Evolutionary conservation across 2,113 vertebrate genomes (phyloP).

Genomic region (Geococcyx californianus): DNA sequence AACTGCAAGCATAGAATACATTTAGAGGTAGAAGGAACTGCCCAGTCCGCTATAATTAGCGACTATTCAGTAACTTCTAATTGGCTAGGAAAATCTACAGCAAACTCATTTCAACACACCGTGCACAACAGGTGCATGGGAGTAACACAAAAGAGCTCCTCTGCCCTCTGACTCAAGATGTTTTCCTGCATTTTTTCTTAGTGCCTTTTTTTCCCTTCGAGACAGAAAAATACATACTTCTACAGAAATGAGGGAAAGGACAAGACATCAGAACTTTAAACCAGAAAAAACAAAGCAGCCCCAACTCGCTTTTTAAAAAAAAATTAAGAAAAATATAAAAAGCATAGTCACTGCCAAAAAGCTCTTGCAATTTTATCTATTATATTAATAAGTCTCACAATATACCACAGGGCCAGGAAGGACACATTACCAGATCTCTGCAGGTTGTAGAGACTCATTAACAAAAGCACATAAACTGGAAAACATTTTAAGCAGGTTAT

Average conservation of each 20-base stretch:
- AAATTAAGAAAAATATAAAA: background rate
- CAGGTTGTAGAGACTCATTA: conserved; percentile 38
- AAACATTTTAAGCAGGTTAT: conserved; percentile 58
- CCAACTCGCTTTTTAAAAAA: background rate
- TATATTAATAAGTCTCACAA: background rate
- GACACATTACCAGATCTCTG: conserved; percentile 13
- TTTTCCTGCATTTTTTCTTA: background rate
- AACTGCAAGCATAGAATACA: background rate
- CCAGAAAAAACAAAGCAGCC: background rate
- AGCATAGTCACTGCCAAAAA: background rate
- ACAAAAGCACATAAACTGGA: conserved; percentile 39
- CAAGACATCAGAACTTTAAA: background rate
- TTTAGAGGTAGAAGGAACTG: background rate
- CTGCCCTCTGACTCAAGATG: background rate
- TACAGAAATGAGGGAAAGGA: background rate
- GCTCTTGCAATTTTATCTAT: background rate
- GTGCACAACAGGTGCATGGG: background rate
- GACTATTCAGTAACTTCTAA: background rate
- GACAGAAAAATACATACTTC: background rate
- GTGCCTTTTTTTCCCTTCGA: background rate
- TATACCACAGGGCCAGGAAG: background rate
- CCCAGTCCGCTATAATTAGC: background rate
- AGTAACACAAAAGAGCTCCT: background rate
- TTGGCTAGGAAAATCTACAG: background rate
- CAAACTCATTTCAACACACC: background rate